These are phyloP conservation scores for Pegoplata infirma DNA, from an alignment of 2,888 invertebrate species.

Conservation along the genomic window DNA sequence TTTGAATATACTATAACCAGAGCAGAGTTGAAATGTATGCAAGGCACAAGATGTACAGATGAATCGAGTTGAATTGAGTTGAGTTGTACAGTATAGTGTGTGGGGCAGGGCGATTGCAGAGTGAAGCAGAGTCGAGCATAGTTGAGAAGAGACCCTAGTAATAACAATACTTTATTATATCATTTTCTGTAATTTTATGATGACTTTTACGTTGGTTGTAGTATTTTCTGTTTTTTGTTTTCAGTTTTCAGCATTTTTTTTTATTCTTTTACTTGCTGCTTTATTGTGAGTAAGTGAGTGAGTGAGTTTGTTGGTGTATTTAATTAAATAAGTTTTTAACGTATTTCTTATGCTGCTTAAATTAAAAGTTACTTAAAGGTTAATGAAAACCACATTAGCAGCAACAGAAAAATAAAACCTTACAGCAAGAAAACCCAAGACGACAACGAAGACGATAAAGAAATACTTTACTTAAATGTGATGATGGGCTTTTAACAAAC, in stretches of 20 bases:
- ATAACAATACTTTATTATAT: slow-evolving; percentile 59
- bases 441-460: background rate
- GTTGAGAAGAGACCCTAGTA: slow-evolving; percentile 16
- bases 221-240: slow-evolving; percentile 21
- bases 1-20: background rate
- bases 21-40: background rate
- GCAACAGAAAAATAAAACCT: slow-evolving; percentile 40
- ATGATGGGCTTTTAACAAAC: slow-evolving; percentile 53
- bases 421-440: background rate
- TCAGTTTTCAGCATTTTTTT: slow-evolving; percentile 27
- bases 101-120: too few species aligned
- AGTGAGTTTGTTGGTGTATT: slow-evolving; percentile 53
- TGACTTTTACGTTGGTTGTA: slow-evolving; percentile 49
- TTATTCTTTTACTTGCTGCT: slow-evolving; percentile 32
- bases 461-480: background rate
- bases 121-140: background rate
- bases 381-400: slow-evolving; percentile 60
- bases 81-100: background rate
- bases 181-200: slow-evolving; percentile 57
- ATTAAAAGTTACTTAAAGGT: slow-evolving; percentile 62
- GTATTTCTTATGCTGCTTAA: slow-evolving; percentile 49
- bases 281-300: slow-evolving; percentile 47
- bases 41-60: background rate
- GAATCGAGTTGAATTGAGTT: slow-evolving; percentile 10
- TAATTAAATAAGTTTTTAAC: slow-evolving; percentile 59